phyloP scores from a whole-genome alignment of 2,113 vertebrate genomes.

The Lepidothrix coronata region DNA sequence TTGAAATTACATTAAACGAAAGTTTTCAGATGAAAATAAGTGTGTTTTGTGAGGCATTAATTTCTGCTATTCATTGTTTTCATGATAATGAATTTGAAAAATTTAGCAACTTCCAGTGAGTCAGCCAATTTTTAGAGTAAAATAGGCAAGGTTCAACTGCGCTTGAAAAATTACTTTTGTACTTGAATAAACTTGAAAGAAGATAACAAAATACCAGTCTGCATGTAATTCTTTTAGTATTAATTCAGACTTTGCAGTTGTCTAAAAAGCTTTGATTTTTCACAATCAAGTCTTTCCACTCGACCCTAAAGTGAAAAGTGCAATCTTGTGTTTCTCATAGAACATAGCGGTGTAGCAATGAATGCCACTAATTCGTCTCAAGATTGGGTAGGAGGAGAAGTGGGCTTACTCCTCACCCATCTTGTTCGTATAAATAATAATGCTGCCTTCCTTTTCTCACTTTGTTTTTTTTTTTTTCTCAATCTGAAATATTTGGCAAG shows the following conservation, averaged over 20 bases:
- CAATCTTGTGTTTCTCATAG: background rate
- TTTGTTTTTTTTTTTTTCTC: background rate
- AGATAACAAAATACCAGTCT: conserved; percentile 12
- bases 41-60: background rate
- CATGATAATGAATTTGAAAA: background rate
- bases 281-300: background rate
- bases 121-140: background rate
- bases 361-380: conserved; percentile 3
- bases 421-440: conserved; percentile 3
- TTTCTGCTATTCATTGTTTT: conserved; percentile 12
- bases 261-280: conserved; percentile 44
- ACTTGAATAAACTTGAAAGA: conserved; percentile 34
- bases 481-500: background rate
- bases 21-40: background rate
- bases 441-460: background rate
- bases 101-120: conserved; percentile 19
- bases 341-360: background rate
- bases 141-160: conserved; percentile 5
- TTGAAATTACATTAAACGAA: background rate
- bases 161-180: conserved; percentile 37
- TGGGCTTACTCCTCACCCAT: background rate
- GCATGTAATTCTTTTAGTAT: background rate
- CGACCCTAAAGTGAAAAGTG: background rate
- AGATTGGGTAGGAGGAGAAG: background rate
- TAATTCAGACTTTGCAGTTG: background rate